These are phyloP conservation scores for Ornithorhynchus anatinus DNA, from an alignment of 2,113 vertebrate species.

Conservation along the genomic window DNA sequence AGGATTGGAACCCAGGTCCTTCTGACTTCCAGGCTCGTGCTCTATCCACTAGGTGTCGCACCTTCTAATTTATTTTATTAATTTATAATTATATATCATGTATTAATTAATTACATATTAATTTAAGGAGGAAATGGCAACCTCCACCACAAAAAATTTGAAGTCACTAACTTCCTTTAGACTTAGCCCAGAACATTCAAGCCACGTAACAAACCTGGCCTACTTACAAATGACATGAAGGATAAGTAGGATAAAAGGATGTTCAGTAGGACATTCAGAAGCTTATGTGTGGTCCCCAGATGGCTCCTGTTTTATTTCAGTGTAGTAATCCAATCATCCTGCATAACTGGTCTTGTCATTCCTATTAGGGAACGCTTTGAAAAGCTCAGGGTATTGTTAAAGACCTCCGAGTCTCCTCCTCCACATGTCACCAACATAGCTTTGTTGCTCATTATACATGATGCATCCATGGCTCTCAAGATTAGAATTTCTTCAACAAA, in stretches of 20 bases:
- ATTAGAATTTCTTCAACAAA: slow-evolving; percentile 79
- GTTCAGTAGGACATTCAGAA: slow-evolving; percentile 55
- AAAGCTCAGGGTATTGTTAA: slow-evolving; percentile 27
- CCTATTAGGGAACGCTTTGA: slow-evolving; percentile 41
- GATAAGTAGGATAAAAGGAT: slow-evolving; percentile 45
- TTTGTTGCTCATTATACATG: slow-evolving; percentile 54
- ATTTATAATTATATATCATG: too few relatives aligned
- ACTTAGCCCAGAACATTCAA: slow-evolving; percentile 19
- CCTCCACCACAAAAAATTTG: background rate
- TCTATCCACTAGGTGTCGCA: background rate
- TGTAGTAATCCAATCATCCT: slow-evolving; percentile 82
- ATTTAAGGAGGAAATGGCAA: background rate
- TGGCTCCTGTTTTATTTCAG: slow-evolving; percentile 61
- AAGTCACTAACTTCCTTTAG: background rate
- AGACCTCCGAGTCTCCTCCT: too few relatives aligned
- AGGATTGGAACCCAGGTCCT: background rate
- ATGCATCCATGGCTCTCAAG: slow-evolving; percentile 79
- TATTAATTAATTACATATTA: too few relatives aligned
- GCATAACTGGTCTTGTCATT: slow-evolving; percentile 42
- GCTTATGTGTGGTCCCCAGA: slow-evolving; percentile 64
- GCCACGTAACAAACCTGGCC: slow-evolving; percentile 16
- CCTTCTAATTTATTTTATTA: too few relatives aligned
- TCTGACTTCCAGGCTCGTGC: background rate
- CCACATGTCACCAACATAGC: slow-evolving; percentile 34
- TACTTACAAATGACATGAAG: background rate